A percentile compares a stretch with the other conserved stretches of the same genome.
Evolutionary conservation across 1,140 invertebrate genomes (phyloP).

Genomic region (Uloborus diversus): DNA sequence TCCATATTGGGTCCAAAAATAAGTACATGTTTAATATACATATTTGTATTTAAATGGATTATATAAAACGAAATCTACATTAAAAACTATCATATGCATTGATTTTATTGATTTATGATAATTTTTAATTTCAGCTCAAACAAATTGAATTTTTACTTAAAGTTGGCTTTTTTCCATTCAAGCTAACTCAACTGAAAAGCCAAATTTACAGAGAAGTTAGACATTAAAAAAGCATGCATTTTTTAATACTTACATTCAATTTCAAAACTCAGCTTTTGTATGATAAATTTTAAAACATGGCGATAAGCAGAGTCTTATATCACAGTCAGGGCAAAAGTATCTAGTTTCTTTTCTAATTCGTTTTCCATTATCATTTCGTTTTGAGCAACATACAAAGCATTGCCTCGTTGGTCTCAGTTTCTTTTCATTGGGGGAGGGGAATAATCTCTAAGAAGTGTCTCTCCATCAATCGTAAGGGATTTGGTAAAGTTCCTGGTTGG

Average conservation of each 20-base stretch:
- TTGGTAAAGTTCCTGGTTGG: constrained; percentile 4
- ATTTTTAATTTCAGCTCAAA: no score
- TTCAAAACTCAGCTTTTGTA: constrained; percentile 10
- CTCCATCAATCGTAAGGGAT: constrained; percentile 20
- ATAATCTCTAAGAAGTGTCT: constrained; percentile 19
- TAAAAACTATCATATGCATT: no score
- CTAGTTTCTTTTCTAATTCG: constrained; percentile 16
- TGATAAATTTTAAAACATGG: constrained; percentile 35
- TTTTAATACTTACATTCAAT: constrained; percentile 24
- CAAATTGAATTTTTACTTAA: no score
- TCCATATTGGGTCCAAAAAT: neutral
- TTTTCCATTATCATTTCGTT: constrained; percentile 13
- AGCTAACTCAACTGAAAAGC: no score
- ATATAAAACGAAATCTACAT: no score
- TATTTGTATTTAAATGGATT: no score
- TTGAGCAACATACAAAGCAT: constrained; percentile 22
- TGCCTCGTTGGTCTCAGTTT: constrained; percentile 26
- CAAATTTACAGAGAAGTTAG: no score
- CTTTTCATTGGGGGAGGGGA: constrained; percentile 6
- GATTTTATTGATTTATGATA: no score
- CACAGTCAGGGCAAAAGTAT: constrained; percentile 23
- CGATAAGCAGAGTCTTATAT: constrained; percentile 15
- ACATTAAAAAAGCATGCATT: neutral
- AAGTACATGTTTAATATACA: no score
- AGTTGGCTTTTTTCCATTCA: neutral